These are phyloP conservation scores for Drosophila littoralis DNA, from an alignment of 1,140 invertebrate genomes.

Conservation along the genomic window DNA sequence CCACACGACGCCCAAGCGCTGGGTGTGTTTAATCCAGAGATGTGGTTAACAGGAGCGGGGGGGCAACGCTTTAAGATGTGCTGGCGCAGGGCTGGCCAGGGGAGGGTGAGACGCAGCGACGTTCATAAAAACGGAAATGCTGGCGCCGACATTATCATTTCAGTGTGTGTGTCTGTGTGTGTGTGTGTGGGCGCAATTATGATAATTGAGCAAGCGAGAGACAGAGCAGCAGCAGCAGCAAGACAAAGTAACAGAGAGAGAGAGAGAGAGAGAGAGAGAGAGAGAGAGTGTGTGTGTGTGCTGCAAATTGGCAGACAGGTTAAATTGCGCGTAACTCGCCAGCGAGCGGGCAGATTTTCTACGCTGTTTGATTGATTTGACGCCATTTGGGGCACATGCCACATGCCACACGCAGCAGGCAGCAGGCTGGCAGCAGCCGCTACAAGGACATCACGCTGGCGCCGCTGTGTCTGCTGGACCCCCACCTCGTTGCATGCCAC, in stretches of 20 bases:
- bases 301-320: constrained; percentile 67
- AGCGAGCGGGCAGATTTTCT: constrained; percentile 16
- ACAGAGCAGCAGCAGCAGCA: background rate
- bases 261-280: background rate
- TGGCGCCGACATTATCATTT: constrained; percentile 82
- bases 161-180: constrained; percentile 10
- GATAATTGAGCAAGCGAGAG: constrained; percentile 66
- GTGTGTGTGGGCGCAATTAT: constrained; percentile 63
- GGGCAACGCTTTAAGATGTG: background rate
- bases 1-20: constrained; percentile 12
- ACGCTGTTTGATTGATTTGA: constrained; percentile 67
- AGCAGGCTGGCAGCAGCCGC: constrained; percentile 5
- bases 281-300: background rate
- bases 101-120: constrained; percentile 33
- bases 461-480: constrained; percentile 62
- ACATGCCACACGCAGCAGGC: constrained; percentile 2
- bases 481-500: constrained; percentile 20
- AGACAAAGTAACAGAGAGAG: constrained; percentile 14
- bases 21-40: constrained; percentile 55
- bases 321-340: constrained; percentile 74
- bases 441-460: constrained; percentile 45
- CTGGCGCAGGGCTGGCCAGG: background rate
- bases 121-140: constrained; percentile 79
- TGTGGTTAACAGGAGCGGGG: no score
- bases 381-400: constrained; percentile 34